Conservation (phyloP, 2,797 vertebrate genomes). For the Gila robusta region DNA sequence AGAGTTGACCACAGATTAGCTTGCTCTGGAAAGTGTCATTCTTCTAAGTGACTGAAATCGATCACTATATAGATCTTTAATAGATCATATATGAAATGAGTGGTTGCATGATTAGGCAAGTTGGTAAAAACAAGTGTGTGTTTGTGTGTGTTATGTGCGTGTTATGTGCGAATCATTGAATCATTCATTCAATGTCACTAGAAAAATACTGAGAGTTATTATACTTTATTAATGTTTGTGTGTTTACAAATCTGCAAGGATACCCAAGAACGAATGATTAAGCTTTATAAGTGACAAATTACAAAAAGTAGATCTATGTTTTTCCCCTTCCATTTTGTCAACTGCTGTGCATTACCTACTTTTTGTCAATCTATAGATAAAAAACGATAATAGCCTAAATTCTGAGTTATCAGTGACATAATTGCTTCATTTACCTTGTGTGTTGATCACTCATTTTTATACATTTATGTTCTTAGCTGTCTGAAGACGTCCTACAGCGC, state of each 20-base stretch:
- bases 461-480: constrained; percentile 76
- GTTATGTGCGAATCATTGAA: not conserved
- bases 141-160: no score
- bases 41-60: not conserved
- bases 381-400: not conserved
- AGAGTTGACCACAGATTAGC: not conserved
- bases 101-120: not conserved
- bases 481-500: constrained; percentile 89
- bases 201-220: not conserved
- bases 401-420: not conserved
- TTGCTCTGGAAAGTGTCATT: not conserved
- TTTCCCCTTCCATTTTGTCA: not conserved
- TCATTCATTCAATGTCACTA: not conserved
- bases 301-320: not conserved
- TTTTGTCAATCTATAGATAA: not conserved
- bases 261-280: not conserved
- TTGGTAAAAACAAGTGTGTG: no score
- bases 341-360: not conserved
- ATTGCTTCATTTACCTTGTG: not conserved
- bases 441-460: not conserved
- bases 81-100: no score
- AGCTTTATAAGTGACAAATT: not conserved
- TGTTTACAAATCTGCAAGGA: not conserved
- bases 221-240: not conserved
- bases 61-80: not conserved